Evolutionary conservation across 1,140 invertebrate genomes (phyloP).

Genomic region (Atta cephalotes): DNA sequence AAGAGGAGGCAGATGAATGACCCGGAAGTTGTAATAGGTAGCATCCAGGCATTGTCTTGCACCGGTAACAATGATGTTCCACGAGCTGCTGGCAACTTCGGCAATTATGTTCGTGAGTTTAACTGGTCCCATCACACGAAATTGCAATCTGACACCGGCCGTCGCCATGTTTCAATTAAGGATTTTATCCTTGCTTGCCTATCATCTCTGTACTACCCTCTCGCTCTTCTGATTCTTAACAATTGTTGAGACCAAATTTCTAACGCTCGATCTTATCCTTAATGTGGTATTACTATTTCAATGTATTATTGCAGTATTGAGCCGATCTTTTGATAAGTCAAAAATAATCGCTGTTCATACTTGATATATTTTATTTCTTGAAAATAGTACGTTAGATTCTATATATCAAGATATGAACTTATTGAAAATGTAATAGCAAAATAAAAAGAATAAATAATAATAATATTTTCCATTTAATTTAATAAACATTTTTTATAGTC

Average conservation of each 20-base stretch:
- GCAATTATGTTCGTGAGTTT: conserved; percentile 71
- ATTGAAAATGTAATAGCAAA: background rate
- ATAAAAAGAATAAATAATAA: no score
- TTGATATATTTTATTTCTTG: background rate
- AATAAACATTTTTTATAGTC: background rate
- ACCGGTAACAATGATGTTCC: conserved; percentile 29
- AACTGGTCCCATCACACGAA: conserved; percentile 67
- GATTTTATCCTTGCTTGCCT: conserved; percentile 61
- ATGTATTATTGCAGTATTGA: background rate
- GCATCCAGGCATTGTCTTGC: conserved; percentile 65
- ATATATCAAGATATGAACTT: background rate
- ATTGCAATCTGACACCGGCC: conserved; percentile 66
- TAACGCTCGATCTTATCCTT: background rate
- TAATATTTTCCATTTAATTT: no score
- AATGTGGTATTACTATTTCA: background rate
- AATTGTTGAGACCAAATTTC: conserved; percentile 8
- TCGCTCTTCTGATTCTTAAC: background rate
- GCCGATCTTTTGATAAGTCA: background rate
- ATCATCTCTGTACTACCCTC: background rate
- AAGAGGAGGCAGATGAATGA: conserved; percentile 45
- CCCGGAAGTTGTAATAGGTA: conserved; percentile 67
- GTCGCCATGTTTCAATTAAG: conserved; percentile 69
- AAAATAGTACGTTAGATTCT: background rate
- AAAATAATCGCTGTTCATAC: background rate
- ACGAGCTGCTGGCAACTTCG: conserved; percentile 69